These are phyloP conservation scores for Bambusicola thoracicus DNA, from an alignment of 2,113 vertebrate species.

Conservation along the genomic window DNA sequence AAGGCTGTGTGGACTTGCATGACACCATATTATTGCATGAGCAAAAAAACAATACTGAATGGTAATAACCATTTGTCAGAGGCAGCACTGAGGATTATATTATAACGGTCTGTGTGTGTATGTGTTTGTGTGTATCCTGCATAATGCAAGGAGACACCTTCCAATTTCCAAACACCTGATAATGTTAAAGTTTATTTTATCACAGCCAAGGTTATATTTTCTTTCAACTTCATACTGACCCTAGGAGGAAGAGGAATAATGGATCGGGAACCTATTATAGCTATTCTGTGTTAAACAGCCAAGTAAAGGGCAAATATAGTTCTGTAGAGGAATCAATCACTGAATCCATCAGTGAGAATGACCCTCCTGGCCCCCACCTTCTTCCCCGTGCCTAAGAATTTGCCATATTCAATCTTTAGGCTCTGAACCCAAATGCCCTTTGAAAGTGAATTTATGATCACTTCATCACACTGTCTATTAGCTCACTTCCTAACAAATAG, in stretches of 20 bases:
- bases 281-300: conserved; percentile 59
- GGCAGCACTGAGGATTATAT: background rate
- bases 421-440: conserved; percentile 70
- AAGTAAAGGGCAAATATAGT: conserved; percentile 69
- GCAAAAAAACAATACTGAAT: conserved; percentile 37
- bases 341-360: conserved; percentile 68
- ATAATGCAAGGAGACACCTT: conserved; percentile 59
- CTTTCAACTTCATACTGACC: conserved; percentile 66
- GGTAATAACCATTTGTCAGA: conserved; percentile 56
- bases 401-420: conserved; percentile 64
- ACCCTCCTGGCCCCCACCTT: conserved; percentile 59
- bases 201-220: conserved; percentile 58
- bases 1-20: conserved; percentile 46
- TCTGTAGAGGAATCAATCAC: conserved; percentile 70
- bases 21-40: conserved; percentile 55
- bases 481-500: conserved; percentile 69
- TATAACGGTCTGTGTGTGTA: conserved; percentile 3
- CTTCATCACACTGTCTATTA: conserved; percentile 63
- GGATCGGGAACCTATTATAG: conserved; percentile 63
- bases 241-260: conserved; percentile 63
- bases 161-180: conserved; percentile 63
- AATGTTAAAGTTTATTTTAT: conserved; percentile 71
- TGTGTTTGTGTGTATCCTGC: conserved; percentile 21
- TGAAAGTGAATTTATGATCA: conserved; percentile 75
- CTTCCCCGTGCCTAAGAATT: conserved; percentile 54